A percentile compares a stretch with the other conserved stretches of the same genome.
Conservation (phyloP, 1,140 invertebrate genomes). For the Pseudomyrmex dendroicus region DNA sequence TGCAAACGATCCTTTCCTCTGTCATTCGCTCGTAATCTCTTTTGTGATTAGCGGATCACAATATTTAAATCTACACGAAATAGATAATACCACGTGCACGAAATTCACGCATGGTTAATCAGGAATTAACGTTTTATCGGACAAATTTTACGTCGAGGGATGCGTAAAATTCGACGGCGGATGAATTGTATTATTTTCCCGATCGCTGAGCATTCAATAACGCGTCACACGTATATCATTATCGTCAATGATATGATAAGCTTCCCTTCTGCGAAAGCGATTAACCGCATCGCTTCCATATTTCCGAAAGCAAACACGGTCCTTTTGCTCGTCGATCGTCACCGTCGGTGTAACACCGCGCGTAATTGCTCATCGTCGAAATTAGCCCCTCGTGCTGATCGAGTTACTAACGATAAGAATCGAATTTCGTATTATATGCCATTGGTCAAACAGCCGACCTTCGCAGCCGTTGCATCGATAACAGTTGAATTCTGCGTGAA, state of each 20-base stretch:
- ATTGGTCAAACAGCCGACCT: constrained; percentile 17
- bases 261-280: constrained; percentile 14
- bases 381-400: constrained; percentile 29
- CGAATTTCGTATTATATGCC: constrained; percentile 41
- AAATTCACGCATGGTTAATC: neutral
- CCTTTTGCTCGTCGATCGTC: constrained; percentile 13
- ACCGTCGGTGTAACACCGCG: constrained; percentile 5
- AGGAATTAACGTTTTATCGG: neutral
- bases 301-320: constrained; percentile 28
- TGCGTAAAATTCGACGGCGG: neutral
- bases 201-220: constrained; percentile 20
- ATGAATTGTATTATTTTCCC: constrained; percentile 27
- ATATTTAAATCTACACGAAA: neutral
- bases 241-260: constrained; percentile 26
- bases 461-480: constrained; percentile 40
- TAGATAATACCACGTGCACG: neutral
- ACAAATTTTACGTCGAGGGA: constrained; percentile 2
- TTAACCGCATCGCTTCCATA: constrained; percentile 39
- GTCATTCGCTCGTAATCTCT: neutral
- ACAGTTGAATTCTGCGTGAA: constrained; percentile 42
- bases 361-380: constrained; percentile 47
- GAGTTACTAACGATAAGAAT: constrained; percentile 44
- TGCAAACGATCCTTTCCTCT: neutral
- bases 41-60: neutral
- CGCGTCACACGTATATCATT: constrained; percentile 33